These are phyloP conservation scores for Eulimnadia texana DNA, from an alignment of 1,140 invertebrate species.

Conservation along the genomic window DNA sequence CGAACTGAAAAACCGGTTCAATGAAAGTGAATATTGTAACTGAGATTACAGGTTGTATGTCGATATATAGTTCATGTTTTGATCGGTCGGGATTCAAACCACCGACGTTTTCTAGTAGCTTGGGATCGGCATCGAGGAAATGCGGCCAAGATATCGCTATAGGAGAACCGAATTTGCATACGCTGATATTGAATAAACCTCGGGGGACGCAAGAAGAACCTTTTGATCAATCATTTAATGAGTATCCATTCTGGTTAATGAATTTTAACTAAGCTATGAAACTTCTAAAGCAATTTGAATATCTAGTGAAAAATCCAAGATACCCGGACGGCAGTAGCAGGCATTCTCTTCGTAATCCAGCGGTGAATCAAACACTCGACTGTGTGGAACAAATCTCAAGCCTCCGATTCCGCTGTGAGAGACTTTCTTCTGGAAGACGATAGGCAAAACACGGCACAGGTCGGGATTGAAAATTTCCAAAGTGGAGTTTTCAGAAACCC, in stretches of 20 bases:
- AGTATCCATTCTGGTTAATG: no score
- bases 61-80: constrained; percentile 63
- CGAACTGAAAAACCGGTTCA: background rate
- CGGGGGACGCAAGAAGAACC: constrained; percentile 46
- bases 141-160: constrained; percentile 79
- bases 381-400: constrained; percentile 59
- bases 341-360: constrained; percentile 49
- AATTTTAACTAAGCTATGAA: no score
- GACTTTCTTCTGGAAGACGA: constrained; percentile 48
- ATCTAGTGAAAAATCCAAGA: background rate
- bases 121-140: constrained; percentile 71
- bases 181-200: constrained; percentile 70
- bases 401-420: constrained; percentile 47
- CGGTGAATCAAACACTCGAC: constrained; percentile 34
- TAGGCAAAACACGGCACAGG: constrained; percentile 57
- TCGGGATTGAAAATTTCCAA: constrained; percentile 71
- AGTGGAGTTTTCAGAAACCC: constrained; percentile 55
- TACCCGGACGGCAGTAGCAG: constrained; percentile 23
- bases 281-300: background rate
- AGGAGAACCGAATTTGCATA: constrained; percentile 77
- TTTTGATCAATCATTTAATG: background rate
- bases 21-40: background rate
- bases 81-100: constrained; percentile 61
- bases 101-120: constrained; percentile 53
- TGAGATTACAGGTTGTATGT: constrained; percentile 60